Evolutionary conservation across 2,888 invertebrate genomes (phyloP), one percentile per base, ranked within the genome.

Genomic region (Acleris holmiana): DNA sequence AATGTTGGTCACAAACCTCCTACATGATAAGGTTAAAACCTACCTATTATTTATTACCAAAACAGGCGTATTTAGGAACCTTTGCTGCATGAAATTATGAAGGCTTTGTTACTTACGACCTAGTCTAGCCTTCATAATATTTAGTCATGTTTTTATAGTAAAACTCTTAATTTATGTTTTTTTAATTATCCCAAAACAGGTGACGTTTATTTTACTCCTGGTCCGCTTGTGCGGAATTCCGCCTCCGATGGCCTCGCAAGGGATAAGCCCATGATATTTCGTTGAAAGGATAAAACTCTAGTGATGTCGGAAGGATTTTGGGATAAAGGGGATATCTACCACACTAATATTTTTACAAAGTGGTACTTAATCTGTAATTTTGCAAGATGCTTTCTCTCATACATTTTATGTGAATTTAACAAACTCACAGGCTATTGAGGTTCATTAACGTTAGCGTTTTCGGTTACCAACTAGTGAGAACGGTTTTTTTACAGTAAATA

Each of bases 201-300:
- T 40, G 29, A 29, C 8, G 4, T 40, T 17, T 25, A 47, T 64
- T 53, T 17, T 48, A 8, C 47, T n/a, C 47, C 23, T 19, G 51
- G 50, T 50, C 44, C 41, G 19, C 18, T 17, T 44, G 17, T 25
- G 47, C 17, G 46, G 18, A 53, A 48, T 58, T 64, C 40, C 47
- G 18, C 44, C 29, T 53, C 58, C 58, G 47, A 57, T 58, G 40
- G 47, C 47, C 51, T 46, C 21, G 46, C 15, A 40, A 58, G 57
- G 67, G 68, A 72, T 71, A 69, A 72, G 67, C 67, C 68, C 54
- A 62, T 65, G 68, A 71, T 71, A 70, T 72, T 72, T 69, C 61
- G 67, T 64, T 65, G 67, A 69, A 73, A 64, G 61, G 65, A 67
- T 68, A 63, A 66, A 68, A 64, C 67, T 63, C 57, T 50, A 55